phyloP scores from a whole-genome alignment of 2,113 vertebrate genomes.

The Osmerus mordax region DNA sequence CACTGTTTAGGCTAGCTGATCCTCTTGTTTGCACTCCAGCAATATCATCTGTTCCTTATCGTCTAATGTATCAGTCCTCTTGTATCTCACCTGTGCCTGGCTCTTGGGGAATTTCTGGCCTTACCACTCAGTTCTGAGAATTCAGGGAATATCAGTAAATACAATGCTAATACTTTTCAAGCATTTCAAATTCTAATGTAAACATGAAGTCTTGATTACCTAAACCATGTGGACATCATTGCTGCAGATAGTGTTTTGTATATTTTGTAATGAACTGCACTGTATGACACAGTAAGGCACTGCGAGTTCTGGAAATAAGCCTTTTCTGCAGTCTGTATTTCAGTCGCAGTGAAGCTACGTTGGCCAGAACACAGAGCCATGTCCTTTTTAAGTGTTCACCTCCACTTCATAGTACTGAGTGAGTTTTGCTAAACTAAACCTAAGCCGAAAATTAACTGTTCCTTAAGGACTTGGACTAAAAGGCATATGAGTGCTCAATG shows the following conservation, averaged over 20 bases:
- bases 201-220: not conserved
- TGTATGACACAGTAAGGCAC: not conserved
- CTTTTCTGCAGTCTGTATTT: not conserved
- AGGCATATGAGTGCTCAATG: too few relatives aligned
- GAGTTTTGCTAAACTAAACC: too few relatives aligned
- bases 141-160: slow-evolving; percentile 10
- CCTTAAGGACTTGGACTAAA: too few relatives aligned
- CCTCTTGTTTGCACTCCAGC: not conserved
- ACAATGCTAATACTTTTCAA: not conserved
- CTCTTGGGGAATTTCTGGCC: not conserved
- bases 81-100: not conserved
- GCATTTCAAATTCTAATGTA: too few relatives aligned
- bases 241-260: not conserved
- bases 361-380: not conserved
- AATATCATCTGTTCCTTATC: not conserved
- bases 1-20: not conserved
- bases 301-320: not conserved
- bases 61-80: not conserved
- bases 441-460: too few relatives aligned
- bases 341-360: too few relatives aligned
- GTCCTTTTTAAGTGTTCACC: too few relatives aligned
- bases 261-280: slow-evolving; percentile 6
- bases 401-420: too few relatives aligned
- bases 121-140: not conserved
- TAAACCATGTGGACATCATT: not conserved